These are phyloP conservation scores for Griposia aprilina DNA, from an alignment of 2,888 invertebrate genomes.

Conservation along the genomic window DNA sequence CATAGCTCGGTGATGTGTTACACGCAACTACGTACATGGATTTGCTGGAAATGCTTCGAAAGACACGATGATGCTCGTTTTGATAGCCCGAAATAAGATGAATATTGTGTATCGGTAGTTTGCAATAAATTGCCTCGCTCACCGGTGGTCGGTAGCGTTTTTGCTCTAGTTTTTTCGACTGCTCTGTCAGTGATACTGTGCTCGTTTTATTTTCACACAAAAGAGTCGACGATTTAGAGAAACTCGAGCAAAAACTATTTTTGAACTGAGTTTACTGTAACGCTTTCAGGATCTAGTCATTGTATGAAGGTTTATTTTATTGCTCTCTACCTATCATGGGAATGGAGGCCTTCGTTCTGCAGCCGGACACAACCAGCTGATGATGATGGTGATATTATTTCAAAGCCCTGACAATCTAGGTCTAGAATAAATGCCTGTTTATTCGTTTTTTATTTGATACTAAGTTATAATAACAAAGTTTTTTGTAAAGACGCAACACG, in stretches of 20 bases:
- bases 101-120: slow-evolving; percentile 27
- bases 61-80: slow-evolving; percentile 20
- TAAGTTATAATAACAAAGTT: neutral
- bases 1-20: slow-evolving; percentile 28
- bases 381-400: neutral
- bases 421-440: neutral
- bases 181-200: slow-evolving; percentile 27
- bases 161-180: slow-evolving; percentile 38
- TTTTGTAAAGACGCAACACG: neutral
- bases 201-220: slow-evolving; percentile 33
- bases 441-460: too few relatives aligned
- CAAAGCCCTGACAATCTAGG: neutral
- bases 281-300: slow-evolving; percentile 31
- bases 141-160: slow-evolving; percentile 13
- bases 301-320: slow-evolving; percentile 1
- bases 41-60: slow-evolving; percentile 20
- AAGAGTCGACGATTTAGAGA: slow-evolving; percentile 38
- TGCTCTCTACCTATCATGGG: neutral
- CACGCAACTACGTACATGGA: slow-evolving; percentile 35
- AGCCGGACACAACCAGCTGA: neutral
- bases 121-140: slow-evolving; percentile 18
- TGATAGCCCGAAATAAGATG: slow-evolving; percentile 32
- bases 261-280: slow-evolving; percentile 33
- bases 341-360: neutral
- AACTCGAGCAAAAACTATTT: slow-evolving; percentile 54